These are phyloP conservation scores for Pantelozetes paolii DNA, from an alignment of 2,888 invertebrate genomes.

Conservation along the genomic window DNA sequence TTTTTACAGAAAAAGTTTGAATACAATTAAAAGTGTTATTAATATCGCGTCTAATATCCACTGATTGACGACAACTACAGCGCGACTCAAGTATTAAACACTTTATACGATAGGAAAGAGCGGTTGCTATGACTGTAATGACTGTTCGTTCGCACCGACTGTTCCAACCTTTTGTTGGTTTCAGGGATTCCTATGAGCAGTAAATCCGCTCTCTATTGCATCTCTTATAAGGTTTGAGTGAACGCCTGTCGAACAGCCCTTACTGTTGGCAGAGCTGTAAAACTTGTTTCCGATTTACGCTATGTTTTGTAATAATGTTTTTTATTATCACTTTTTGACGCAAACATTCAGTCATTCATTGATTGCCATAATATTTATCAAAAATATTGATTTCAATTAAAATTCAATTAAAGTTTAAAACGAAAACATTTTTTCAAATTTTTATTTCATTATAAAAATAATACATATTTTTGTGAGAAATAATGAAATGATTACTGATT, in stretches of 20 bases:
- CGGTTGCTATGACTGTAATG: conserved; percentile 21
- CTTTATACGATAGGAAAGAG: background rate
- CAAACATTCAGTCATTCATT: background rate
- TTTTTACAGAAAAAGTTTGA: background rate
- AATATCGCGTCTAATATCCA: background rate
- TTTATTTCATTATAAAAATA: conserved; percentile 23
- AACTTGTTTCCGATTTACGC: conserved; percentile 24
- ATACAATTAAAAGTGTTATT: background rate
- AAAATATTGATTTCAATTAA: background rate
- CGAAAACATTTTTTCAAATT: background rate
- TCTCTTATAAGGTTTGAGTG: conserved; percentile 11
- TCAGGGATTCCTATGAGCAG: conserved; percentile 12
- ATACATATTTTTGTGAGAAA: background rate
- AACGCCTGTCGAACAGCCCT: background rate
- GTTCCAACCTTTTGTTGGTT: conserved; percentile 18
- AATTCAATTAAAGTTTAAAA: background rate
- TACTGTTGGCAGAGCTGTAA: background rate
- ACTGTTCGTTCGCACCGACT: background rate
- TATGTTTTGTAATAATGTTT: background rate
- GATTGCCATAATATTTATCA: background rate
- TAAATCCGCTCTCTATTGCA: conserved; percentile 25
- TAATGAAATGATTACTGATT: background rate
- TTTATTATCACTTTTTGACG: background rate
- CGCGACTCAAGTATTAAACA: conserved; percentile 1
- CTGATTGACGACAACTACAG: conserved; percentile 9